Base-by-base conservation (phyloP, 1,140 invertebrate species). In the Zaprionus camerounensis region DNA sequence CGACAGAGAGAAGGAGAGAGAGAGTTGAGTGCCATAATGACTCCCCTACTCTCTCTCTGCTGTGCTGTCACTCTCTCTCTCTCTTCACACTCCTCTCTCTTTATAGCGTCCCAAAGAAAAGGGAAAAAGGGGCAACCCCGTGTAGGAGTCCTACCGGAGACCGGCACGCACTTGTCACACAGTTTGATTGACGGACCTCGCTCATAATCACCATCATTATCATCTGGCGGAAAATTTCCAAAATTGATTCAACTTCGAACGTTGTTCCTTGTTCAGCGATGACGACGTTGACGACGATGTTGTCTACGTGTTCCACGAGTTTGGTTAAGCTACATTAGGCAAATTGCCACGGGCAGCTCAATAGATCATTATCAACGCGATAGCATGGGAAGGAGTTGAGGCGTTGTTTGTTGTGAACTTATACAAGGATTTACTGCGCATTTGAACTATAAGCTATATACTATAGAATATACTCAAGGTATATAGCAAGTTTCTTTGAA, bases 161-260 rank as follows among this genome's bases (percentile, higher is more conserved):
- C 41, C 65, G 51, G 71, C 71, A 78, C 75, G 59, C 82, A 68
- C 83, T 67, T 74, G 64, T 57, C 55, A 57, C 57, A 61, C 26
- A 22, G 57, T 67, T 72, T 81, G 78, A 81, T 84, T 90, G 84
- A 79, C 78, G 63, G 63, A 34, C 67, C 67, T 44, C 72, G n/a
- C 41, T 46, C 41, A n/a, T 46, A n/a, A 17, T 46, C 17, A 58
- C 77, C 71, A 58, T 80, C 71, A 90, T 90, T 85, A 82, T 82
- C 72, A 74, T 71, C 61, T 71, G 76, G 70, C 76, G 85, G 85
- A 88, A 88, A 88, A 90, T 88, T 88, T 72, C 85, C 66, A 61
- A 61, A 51, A 71, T 72, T 85, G 71, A 81, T 84, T 81, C 41
- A 76, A 38, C 22, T 46, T 51, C 11, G 53, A 22, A 58, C 46